Evolutionary conservation across 2,797 vertebrate species (phyloP).

Genomic region (Coilia nasus): DNA sequence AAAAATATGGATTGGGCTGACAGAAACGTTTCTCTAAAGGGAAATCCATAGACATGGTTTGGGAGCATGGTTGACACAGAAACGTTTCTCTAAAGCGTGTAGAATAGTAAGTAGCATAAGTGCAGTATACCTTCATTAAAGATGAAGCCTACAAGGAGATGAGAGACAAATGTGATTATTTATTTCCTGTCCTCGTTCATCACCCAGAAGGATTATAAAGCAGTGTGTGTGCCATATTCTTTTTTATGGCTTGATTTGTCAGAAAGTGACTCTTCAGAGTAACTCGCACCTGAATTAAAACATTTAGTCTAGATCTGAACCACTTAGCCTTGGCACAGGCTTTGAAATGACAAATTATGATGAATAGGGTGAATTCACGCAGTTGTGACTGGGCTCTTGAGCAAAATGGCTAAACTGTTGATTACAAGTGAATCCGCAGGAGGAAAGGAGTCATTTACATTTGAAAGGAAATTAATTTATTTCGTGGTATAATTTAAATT

Average conservation of each 20-base stretch:
- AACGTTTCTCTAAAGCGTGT: too few relatives aligned
- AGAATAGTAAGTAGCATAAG: too few relatives aligned
- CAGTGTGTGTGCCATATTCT: neutral
- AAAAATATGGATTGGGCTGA: too few relatives aligned
- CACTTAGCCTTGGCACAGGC: neutral
- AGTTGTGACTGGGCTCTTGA: conserved; percentile 18
- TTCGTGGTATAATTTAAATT: conserved; percentile 22
- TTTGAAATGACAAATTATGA: conserved; percentile 25
- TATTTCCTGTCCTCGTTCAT: neutral
- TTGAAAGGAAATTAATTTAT: conserved; percentile 25
- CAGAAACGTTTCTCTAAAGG: too few relatives aligned
- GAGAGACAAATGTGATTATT: neutral
- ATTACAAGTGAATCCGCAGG: conserved; percentile 26
- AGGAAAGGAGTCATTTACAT: conserved; percentile 8
- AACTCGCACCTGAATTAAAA: conserved; percentile 9
- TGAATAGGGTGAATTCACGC: conserved; percentile 12
- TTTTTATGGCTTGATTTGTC: neutral
- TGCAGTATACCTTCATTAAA: too few relatives aligned
- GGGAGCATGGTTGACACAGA: too few relatives aligned
- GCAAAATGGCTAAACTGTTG: conserved; percentile 17
- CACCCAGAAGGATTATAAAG: neutral
- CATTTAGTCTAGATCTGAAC: conserved; percentile 4
- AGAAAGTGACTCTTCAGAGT: neutral
- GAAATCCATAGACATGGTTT: too few relatives aligned
- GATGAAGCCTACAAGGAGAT: too few relatives aligned